Evolutionary conservation across 2,797 vertebrate genomes (phyloP), one percentile per base, ranked within the genome.

Genomic region (Lerista edwardsae): DNA sequence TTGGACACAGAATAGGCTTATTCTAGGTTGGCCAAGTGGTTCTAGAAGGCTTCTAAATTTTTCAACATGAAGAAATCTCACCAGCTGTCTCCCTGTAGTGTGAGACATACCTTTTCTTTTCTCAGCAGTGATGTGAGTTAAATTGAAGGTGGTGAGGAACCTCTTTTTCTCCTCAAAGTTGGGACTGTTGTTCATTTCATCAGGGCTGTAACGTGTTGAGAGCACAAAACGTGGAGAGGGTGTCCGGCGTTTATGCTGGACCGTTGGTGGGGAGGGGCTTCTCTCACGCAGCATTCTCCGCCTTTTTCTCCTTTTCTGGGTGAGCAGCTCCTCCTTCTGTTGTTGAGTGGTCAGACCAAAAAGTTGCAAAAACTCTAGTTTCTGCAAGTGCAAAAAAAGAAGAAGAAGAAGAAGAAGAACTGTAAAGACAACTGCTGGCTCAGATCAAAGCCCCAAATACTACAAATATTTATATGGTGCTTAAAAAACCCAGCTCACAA

Each of bases 131-230:
- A 99, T 95, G 85, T 99, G 98, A 0, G 98, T 98, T 86, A 99
- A 97, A 95, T 97, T 98, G 96, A 99, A 99, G 94, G 97, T 97
- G 85, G 97, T 99, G 91, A 99, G 97, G 95, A 99, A 99, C 76
- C 96, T 96, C 72, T 98, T 99, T 95, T 99, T 99, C 93, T 99
- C 98, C 92, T 99, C 98, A 19, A 99, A 96, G 94, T 99, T 98
- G 29, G 98, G 98, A 57, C 97, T 97, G 92, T 93, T 97, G 97
- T 99, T 98, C 97, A 99, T 99, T 86, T 99, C 98, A 25, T 99
- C 98, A 0, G 98, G 97, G 83, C 97, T 99, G 93, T 98, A 99
- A 90, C 97, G 97, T 0, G 98, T 99, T 92, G 97, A 98, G 90
- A 99, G 97, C 1, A 95, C 95, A 41, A 96, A 96, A 51, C 95